Evolutionary conservation across 2,888 invertebrate species (phyloP).

Genomic region (Cremastinae sp.): DNA sequence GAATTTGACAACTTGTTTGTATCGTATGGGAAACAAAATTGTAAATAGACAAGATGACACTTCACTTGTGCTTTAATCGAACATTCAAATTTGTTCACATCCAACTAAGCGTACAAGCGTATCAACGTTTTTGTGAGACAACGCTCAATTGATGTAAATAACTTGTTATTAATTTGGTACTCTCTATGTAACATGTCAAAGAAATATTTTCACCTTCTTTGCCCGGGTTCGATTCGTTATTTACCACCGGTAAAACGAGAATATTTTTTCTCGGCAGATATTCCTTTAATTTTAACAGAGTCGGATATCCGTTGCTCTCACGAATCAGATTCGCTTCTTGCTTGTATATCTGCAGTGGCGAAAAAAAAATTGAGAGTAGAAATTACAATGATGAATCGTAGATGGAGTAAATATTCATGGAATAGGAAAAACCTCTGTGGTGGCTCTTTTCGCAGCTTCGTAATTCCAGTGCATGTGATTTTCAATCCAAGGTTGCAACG

Average conservation of each 20-base stretch:
- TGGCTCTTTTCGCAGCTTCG: constrained; percentile 79
- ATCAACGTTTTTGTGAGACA: constrained; percentile 41
- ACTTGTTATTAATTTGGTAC: constrained; percentile 80
- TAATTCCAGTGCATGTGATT: constrained; percentile 77
- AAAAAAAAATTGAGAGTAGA: background rate
- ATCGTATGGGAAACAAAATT: background rate
- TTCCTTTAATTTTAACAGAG: constrained; percentile 77
- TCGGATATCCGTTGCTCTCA: constrained; percentile 77
- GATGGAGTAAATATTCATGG: background rate
- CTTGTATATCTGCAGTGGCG: constrained; percentile 78
- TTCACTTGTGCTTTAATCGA: background rate
- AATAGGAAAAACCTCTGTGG: constrained; percentile 75
- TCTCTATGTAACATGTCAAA: constrained; percentile 78
- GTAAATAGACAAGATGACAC: too few species aligned
- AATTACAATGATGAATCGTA: background rate
- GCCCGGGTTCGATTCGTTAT: constrained; percentile 74
- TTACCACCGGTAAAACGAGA: constrained; percentile 78
- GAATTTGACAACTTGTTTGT: constrained; percentile 5
- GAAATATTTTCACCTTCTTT: constrained; percentile 79
- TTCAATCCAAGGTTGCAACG: constrained; percentile 78
- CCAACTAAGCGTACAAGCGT: constrained; percentile 30
- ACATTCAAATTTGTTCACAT: constrained; percentile 6
- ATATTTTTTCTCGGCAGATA: constrained; percentile 77
- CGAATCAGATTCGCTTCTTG: constrained; percentile 80
- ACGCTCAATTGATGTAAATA: constrained; percentile 76